Percentiles rank a stretch among this genome's conserved stretches.
Evolutionary conservation across 2,113 vertebrate species (phyloP).

Genomic region (Pogona vitticeps): DNA sequence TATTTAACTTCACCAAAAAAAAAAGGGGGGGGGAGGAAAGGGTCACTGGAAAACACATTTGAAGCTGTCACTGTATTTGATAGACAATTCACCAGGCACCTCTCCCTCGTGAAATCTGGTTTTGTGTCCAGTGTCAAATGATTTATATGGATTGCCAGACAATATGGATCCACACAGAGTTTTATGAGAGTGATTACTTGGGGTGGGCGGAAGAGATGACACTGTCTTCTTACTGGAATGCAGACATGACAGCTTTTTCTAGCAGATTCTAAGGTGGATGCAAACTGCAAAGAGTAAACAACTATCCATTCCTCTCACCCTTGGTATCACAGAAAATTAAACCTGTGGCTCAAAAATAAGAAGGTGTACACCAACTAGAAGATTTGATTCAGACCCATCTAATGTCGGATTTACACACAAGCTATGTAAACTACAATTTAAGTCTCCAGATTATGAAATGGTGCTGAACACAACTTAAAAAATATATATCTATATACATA

Average conservation of each 20-base stretch:
- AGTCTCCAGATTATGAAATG: too few species aligned
- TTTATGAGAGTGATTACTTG: constrained; percentile 44
- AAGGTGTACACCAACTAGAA: neutral
- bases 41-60: neutral
- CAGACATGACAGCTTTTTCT: constrained; percentile 5
- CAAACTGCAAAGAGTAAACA: neutral
- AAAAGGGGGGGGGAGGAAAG: constrained; percentile 2
- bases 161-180: constrained; percentile 38
- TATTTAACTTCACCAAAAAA: constrained; percentile 35
- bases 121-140: neutral
- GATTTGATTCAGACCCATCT: neutral
- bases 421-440: too few species aligned
- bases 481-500: too few species aligned
- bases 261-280: neutral
- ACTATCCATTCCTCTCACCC: neutral
- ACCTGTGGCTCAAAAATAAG: neutral
- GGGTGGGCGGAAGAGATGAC: neutral
- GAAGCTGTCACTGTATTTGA: constrained; percentile 19
- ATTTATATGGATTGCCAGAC: constrained; percentile 14
- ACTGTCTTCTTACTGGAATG: neutral
- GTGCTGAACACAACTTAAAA: too few species aligned
- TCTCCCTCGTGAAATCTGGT: neutral
- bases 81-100: neutral
- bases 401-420: too few species aligned
- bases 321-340: neutral